These are phyloP conservation scores for Edolisoma coerulescens DNA, from an alignment of 2,113 vertebrate species.

Conservation along the genomic window DNA sequence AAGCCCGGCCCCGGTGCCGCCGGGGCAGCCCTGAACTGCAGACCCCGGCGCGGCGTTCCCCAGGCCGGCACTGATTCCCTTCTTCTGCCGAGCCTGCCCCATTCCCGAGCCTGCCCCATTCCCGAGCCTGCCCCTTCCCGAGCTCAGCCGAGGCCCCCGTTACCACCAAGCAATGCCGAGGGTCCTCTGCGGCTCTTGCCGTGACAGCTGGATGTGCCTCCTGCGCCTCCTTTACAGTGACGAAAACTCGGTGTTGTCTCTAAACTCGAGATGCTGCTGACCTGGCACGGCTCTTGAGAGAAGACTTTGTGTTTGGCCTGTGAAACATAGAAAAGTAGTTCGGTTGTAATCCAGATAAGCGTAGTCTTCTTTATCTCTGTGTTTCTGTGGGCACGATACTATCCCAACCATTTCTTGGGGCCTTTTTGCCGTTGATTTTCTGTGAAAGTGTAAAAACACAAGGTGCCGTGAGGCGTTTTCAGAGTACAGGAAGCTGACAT, in stretches of 20 bases:
- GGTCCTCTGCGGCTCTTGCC: fast-evolving
- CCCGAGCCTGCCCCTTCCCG: background rate
- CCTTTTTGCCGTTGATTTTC: background rate
- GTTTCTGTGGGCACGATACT: background rate
- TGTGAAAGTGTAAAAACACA: background rate
- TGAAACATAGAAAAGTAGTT: fast-evolving
- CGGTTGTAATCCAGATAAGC: background rate
- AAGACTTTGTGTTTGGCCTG: background rate
- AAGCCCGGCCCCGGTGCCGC: no score
- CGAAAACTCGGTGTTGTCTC: fast-evolving
- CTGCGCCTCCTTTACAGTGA: fast-evolving
- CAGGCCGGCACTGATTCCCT: no score
- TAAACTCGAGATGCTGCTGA: background rate
- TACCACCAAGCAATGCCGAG: fast-evolving
- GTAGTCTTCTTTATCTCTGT: fast-evolving
- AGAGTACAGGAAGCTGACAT: background rate
- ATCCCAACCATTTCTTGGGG: fast-evolving
- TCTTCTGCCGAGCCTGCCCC: background rate
- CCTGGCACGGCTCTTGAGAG: fast-evolving
- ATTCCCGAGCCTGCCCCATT: background rate
- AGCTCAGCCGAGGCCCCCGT: fast-evolving
- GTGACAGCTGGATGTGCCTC: background rate
- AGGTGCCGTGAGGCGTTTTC: fast-evolving
- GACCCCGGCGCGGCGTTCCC: fast-evolving
- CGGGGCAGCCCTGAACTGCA: background rate